phyloP scores from a whole-genome alignment of 2,888 invertebrate genomes.

The Amitus sp. region DNA sequence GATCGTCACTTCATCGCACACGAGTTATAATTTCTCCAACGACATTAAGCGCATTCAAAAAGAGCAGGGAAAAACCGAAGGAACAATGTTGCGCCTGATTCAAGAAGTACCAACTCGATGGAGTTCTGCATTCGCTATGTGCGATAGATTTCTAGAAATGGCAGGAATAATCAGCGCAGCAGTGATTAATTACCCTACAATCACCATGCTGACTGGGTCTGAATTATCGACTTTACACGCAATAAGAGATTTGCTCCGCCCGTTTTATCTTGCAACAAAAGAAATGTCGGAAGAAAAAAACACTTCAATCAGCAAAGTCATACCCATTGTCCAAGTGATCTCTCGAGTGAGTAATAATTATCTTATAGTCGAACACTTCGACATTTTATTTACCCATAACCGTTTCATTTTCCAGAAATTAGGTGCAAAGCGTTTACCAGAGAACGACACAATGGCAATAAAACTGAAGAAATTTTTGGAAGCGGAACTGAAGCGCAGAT shows the following conservation, averaged over 20 bases:
- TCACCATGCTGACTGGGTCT: conserved; percentile 47
- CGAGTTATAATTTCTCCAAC: conserved; percentile 19
- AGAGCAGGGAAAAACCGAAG: conserved; percentile 33
- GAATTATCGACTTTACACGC: conserved; percentile 46
- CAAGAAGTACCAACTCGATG: conserved; percentile 38
- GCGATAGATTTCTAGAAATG: background rate
- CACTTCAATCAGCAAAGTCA: conserved; percentile 49
- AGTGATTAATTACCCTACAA: conserved; percentile 49
- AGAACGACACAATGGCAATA: background rate
- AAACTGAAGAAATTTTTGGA: background rate
- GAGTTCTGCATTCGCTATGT: conserved; percentile 49
- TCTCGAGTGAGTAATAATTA: background rate
- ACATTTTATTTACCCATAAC: no score
- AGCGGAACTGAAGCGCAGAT: background rate
- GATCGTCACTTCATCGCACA: conserved; percentile 33
- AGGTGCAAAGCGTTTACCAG: background rate
- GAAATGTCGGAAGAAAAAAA: conserved; percentile 52
- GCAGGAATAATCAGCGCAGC: background rate
- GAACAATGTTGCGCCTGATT: conserved; percentile 24
- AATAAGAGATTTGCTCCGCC: conserved; percentile 45
- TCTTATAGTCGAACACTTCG: background rate
- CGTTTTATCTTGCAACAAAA: conserved; percentile 47
- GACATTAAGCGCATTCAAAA: background rate
- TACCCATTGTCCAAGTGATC: conserved; percentile 41
- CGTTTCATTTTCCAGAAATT: background rate